A percentile compares a stretch with the other conserved stretches of the same genome.
Conservation (phyloP, 2,888 invertebrate species). For the Junonia oenone region DNA sequence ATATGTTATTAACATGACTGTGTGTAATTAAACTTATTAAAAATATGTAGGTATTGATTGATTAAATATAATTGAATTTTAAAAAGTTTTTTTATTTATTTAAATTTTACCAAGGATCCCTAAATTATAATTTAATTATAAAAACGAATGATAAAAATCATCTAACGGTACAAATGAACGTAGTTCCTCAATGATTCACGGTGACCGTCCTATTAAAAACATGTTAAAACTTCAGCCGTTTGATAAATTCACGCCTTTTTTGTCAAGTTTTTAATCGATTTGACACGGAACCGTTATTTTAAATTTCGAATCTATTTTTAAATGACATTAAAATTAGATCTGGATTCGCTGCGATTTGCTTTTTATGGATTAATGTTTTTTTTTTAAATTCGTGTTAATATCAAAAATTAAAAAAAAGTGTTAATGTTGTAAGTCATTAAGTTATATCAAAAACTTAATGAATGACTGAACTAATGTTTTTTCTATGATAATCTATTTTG, state of each 20-base stretch:
- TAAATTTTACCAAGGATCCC: neutral
- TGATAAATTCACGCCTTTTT: conserved; percentile 58
- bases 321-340: conserved; percentile 13
- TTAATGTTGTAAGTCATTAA: no score
- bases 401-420: no score
- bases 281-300: conserved; percentile 47
- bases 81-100: no score
- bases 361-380: neutral
- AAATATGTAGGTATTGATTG: no score
- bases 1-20: no score
- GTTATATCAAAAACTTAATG: no score
- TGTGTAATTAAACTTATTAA: no score
- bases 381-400: no score
- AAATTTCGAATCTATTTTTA: conserved; percentile 15
- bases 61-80: no score
- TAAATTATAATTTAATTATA: neutral
- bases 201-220: conserved; percentile 58
- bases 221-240: conserved; percentile 42
- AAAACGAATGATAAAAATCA: neutral
- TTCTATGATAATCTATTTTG: no score
- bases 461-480: no score
- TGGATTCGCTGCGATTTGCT: conserved; percentile 7
- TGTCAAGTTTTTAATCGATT: conserved; percentile 47
- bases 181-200: conserved; percentile 61
- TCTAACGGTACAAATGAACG: conserved; percentile 38